Percentiles rank a stretch among this genome's conserved stretches.
These are phyloP conservation scores for Equus quagga DNA, from an alignment of 2,113 vertebrate species.

Conservation along the genomic window DNA sequence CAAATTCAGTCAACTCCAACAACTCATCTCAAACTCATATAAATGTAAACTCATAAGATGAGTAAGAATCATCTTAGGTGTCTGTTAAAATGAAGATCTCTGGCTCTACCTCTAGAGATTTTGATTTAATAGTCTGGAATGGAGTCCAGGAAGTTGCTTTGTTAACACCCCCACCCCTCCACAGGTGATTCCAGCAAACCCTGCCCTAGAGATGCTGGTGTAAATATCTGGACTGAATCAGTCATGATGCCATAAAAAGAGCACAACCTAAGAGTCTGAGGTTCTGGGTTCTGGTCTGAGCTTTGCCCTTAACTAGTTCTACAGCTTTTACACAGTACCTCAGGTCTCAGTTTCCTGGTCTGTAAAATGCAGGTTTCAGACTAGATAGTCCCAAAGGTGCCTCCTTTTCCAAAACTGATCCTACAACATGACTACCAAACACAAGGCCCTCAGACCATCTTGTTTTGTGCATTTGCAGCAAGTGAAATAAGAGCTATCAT, in stretches of 20 bases:
- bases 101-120: background rate
- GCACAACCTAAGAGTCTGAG: background rate
- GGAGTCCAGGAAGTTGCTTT: background rate
- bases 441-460: background rate
- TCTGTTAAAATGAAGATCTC: background rate
- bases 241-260: background rate
- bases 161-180: background rate
- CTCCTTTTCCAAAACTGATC: slow-evolving; percentile 19
- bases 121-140: background rate
- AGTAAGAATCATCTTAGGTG: background rate
- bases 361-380: background rate
- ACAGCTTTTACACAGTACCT: background rate
- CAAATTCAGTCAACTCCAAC: background rate
- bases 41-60: slow-evolving; percentile 2
- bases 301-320: background rate
- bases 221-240: background rate
- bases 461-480: background rate
- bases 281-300: background rate
- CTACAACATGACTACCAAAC: background rate
- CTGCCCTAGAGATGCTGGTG: background rate
- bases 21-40: background rate
- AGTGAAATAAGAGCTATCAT: background rate
- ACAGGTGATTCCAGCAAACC: background rate
- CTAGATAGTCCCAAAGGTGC: background rate
- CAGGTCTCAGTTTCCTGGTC: background rate